phyloP scores from a whole-genome alignment of 2,888 invertebrate genomes.

The Diabrotica balteata region DNA sequence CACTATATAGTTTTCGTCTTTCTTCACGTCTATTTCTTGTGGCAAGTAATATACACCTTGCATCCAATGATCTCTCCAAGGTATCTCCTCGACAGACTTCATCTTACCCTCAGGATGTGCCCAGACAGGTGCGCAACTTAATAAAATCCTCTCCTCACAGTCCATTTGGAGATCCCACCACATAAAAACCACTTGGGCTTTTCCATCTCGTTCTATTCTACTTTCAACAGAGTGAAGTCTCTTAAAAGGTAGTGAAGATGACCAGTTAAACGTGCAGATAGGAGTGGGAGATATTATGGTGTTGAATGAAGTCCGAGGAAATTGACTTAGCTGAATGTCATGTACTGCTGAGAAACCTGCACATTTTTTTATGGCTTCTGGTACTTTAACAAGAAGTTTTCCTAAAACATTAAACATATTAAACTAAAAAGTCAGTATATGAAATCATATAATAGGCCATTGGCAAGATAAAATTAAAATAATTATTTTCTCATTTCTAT shows the following conservation, averaged over 20 bases:
- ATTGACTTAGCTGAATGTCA: conserved; percentile 88
- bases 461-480: too few relatives aligned
- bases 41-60: conserved; percentile 93
- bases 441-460: too few relatives aligned
- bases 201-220: conserved; percentile 64
- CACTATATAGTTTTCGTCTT: conserved; percentile 69
- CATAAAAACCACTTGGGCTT: conserved; percentile 85
- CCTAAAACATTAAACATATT: neutral
- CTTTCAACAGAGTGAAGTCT: too few relatives aligned
- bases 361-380: conserved; percentile 62
- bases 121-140: conserved; percentile 95
- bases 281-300: conserved; percentile 74
- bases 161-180: conserved; percentile 99
- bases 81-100: conserved; percentile 63
- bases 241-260: conserved; percentile 61
- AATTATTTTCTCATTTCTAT: too few relatives aligned
- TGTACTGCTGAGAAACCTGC: conserved; percentile 81
- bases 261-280: conserved; percentile 83
- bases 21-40: conserved; percentile 64
- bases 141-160: conserved; percentile 69
- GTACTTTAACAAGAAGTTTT: conserved; percentile 62
- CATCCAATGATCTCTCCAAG: conserved; percentile 99
- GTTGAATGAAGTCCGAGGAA: conserved; percentile 71
- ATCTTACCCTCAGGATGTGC: conserved; percentile 68
- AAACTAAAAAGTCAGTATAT: neutral